These are phyloP conservation scores for Metalampra italica DNA, from an alignment of 2,888 invertebrate species.

Conservation along the genomic window DNA sequence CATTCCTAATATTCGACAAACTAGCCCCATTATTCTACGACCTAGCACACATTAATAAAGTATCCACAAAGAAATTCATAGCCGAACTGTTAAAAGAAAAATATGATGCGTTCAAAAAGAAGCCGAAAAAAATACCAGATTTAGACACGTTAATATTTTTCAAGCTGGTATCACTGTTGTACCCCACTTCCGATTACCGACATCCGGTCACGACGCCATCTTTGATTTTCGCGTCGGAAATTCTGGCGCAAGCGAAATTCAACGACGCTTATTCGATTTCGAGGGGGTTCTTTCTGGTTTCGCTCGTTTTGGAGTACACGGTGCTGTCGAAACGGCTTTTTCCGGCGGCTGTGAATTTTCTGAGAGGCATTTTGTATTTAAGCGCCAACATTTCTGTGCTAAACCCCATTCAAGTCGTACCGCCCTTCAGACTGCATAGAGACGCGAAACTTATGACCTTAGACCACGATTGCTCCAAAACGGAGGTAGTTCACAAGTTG, in stretches of 20 bases:
- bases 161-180: conserved; percentile 88
- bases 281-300: conserved; percentile 86
- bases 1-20: conserved; percentile 80
- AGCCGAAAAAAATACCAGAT: conserved; percentile 79
- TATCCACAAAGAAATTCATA: conserved; percentile 81
- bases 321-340: conserved; percentile 87
- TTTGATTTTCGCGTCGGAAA: conserved; percentile 89
- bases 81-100: conserved; percentile 86
- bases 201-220: conserved; percentile 94
- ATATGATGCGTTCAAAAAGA: conserved; percentile 80
- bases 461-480: conserved; percentile 62
- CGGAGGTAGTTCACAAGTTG: conserved; percentile 61
- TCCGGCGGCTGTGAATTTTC: conserved; percentile 88
- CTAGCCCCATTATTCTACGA: conserved; percentile 81
- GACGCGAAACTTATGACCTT: conserved; percentile 79
- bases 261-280: conserved; percentile 83
- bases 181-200: conserved; percentile 93
- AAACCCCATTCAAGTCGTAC: conserved; percentile 80
- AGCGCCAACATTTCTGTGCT: conserved; percentile 81
- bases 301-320: conserved; percentile 88
- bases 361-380: conserved; percentile 86
- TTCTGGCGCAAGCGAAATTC: conserved; percentile 82
- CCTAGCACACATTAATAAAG: conserved; percentile 84
- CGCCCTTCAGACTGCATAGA: conserved; percentile 82
- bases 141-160: conserved; percentile 87